phyloP scores from a whole-genome alignment of 2,797 vertebrate genomes.

The Alca torda region DNA sequence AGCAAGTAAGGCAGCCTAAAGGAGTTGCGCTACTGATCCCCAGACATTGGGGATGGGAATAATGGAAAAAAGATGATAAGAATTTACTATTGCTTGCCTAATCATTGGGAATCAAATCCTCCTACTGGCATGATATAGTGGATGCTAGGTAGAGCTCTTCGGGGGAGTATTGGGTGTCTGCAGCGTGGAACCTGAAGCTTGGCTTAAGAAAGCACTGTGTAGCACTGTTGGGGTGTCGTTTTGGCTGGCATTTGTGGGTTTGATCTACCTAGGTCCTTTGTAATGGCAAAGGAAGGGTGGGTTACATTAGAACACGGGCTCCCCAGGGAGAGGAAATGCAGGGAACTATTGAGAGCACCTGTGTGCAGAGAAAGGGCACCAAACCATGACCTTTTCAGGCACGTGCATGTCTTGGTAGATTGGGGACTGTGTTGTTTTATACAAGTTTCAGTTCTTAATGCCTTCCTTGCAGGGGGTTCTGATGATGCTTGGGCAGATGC shows the following conservation, averaged over 20 bases:
- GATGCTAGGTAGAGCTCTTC: background rate
- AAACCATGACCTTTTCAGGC: background rate
- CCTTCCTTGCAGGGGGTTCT: slow-evolving; percentile 82
- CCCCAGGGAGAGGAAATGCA: background rate
- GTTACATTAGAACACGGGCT: background rate
- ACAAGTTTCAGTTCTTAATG: background rate
- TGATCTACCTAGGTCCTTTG: background rate
- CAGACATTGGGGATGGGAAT: background rate
- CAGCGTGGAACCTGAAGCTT: background rate
- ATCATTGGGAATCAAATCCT: background rate
- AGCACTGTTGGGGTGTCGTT: background rate
- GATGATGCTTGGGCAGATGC: slow-evolving; percentile 89
- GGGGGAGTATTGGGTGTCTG: background rate
- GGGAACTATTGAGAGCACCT: background rate
- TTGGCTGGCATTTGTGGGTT: background rate
- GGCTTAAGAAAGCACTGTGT: background rate
- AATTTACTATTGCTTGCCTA: background rate
- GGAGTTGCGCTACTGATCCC: background rate
- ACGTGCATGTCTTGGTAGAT: accelerated
- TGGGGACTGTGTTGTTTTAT: background rate
- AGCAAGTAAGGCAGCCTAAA: background rate
- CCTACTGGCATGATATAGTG: background rate
- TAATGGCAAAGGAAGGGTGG: background rate
- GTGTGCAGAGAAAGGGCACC: background rate
- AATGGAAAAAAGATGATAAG: background rate